A percentile compares a stretch with the other conserved stretches of the same genome.
phyloP scores from a whole-genome alignment of 2,888 invertebrate species.

The Perdita meconis region DNA sequence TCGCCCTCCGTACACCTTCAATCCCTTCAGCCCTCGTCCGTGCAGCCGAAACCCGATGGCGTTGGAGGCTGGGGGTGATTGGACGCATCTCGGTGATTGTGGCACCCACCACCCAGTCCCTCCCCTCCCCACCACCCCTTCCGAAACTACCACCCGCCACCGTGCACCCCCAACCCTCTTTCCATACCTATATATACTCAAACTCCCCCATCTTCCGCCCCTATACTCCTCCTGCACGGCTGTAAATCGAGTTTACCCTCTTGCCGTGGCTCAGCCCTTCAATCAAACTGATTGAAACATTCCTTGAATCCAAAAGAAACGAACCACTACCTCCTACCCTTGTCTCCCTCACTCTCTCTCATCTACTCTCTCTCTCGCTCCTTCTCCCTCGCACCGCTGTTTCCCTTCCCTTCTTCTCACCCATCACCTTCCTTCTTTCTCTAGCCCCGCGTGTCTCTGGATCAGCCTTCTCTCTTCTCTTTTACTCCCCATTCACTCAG shows the following conservation, averaged over 20 bases:
- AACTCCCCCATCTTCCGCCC: constrained; percentile 46
- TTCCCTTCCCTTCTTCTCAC: constrained; percentile 33
- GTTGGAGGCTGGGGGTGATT: constrained; percentile 81
- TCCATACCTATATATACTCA: constrained; percentile 50
- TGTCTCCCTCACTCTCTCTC: constrained; percentile 28
- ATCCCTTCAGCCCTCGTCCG: constrained; percentile 69
- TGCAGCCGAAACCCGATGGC: constrained; percentile 75
- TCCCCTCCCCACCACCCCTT: constrained; percentile 40
- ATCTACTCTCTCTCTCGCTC: constrained; percentile 49
- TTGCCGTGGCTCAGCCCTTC: constrained; percentile 84
- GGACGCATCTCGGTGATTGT: constrained; percentile 84
- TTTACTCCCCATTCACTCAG: constrained; percentile 41
- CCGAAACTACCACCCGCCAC: constrained; percentile 50
- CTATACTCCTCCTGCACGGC: constrained; percentile 75
- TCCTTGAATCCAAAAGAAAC: constrained; percentile 85
- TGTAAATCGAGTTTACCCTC: constrained; percentile 85
- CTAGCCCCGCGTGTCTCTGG: constrained; percentile 45
- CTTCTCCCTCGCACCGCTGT: constrained; percentile 15
- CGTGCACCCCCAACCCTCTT: constrained; percentile 29
- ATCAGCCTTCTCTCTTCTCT: constrained; percentile 44
- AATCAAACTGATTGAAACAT: constrained; percentile 85
- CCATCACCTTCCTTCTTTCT: constrained; percentile 49
- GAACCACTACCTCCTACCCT: constrained; percentile 76
- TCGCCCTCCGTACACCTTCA: constrained; percentile 66
- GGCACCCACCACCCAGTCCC: constrained; percentile 77